These are phyloP conservation scores for Megaceryle alcyon DNA, from an alignment of 2,797 vertebrate species.

Conservation along the genomic window DNA sequence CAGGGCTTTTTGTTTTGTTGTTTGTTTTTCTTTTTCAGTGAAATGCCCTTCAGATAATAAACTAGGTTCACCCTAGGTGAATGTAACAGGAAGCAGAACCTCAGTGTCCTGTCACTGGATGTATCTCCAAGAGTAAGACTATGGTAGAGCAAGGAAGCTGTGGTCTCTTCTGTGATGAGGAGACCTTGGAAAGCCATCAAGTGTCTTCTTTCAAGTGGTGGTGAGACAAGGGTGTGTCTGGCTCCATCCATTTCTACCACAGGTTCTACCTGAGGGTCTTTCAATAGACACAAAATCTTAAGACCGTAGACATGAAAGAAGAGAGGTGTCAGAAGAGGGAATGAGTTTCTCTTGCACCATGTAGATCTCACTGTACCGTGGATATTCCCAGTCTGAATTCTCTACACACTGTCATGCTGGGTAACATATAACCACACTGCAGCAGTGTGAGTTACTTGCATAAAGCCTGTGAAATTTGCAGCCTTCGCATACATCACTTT, in stretches of 20 bases:
- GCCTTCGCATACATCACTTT: background rate
- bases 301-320: background rate
- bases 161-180: background rate
- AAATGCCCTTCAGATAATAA: background rate
- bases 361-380: background rate
- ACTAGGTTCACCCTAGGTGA: background rate
- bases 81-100: background rate
- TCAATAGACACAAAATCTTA: background rate
- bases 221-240: background rate
- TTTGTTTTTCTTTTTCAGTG: background rate
- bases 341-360: background rate
- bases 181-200: background rate
- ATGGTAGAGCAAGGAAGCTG: background rate
- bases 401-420: background rate
- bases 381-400: background rate
- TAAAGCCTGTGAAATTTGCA: background rate
- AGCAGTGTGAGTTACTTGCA: background rate
- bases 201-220: background rate
- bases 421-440: background rate
- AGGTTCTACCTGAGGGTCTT: background rate
- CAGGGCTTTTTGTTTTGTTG: background rate
- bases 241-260: background rate
- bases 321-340: background rate
- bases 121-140: background rate
- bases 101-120: background rate